Base-by-base conservation (phyloP, 2,888 invertebrate genomes). In the Harpalus rufipes region DNA sequence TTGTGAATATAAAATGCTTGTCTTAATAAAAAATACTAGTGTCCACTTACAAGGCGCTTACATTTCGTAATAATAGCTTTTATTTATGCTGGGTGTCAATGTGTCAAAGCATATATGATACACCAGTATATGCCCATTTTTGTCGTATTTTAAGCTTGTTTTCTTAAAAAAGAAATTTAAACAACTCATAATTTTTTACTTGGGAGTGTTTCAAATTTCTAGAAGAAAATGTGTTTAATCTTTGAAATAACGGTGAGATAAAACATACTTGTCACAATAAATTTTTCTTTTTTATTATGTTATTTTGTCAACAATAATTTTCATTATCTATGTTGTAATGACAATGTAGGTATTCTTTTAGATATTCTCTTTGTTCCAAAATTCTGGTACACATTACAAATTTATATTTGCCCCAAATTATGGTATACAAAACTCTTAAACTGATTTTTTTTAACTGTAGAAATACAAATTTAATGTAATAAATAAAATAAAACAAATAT, bases 51-150 rank as follows among this genome's bases (percentile, higher is more conserved):
- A 63, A 32, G 72, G 72, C 32, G 56, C 32, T 51, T 32, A 58
- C 56, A 39, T 82, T 82, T 56, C 82, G 32, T 58, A 68, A 82
- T 82, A 82, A 72, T 56, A 25, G 6, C 51, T 81, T 58, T 72
- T 82, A 63, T 72, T 82, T 68, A 82, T 32, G 32, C 65, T 32
- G 21, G 10, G n/a, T 68, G 56, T 81, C 61, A 32, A 61, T 5
- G n/a, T 68, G 56, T 81, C 61, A 32, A 61, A 32, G 39, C 21
- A 16, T 12, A 63, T 61, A 61, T 16, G 81, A 68, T 81, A 81
- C 81, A 81, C 72, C 81, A 81, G 81, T 81, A 81, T 81, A 68
- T 58, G 41, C 8, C 65, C 65, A 65, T 63, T 65, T 82, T 72
- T 82, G 51, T 72, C 7, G 58, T 32, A 56, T 61, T 61, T 59